phyloP scores from a whole-genome alignment of 1,140 invertebrate genomes.

The Microplitis demolitor region DNA sequence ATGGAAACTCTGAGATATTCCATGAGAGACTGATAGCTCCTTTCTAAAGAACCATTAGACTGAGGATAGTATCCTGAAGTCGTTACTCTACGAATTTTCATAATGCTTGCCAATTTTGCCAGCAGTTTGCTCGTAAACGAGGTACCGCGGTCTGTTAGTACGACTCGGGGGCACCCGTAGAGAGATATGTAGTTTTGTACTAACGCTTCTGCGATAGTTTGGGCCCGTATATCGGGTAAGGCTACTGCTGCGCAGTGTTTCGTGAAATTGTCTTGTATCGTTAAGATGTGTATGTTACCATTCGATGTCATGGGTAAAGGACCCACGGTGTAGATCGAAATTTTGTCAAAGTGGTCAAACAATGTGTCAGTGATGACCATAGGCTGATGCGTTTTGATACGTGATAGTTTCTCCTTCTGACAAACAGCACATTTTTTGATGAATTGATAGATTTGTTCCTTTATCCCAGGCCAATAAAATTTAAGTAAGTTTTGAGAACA shows the following conservation, averaged over 20 bases:
- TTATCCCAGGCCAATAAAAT: not conserved
- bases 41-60: slow-evolving; percentile 5
- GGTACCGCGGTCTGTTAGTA: slow-evolving; percentile 40
- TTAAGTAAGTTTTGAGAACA: not conserved
- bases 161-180: slow-evolving; percentile 36
- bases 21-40: not conserved
- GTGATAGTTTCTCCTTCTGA: not conserved
- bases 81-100: slow-evolving; percentile 16
- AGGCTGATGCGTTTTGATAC: not conserved
- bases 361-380: slow-evolving; percentile 11
- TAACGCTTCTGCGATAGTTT: slow-evolving; percentile 35
- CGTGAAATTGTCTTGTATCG: slow-evolving; percentile 41
- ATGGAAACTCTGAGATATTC: not conserved
- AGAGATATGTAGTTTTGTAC: slow-evolving; percentile 10
- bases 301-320: not conserved
- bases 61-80: slow-evolving; percentile 22
- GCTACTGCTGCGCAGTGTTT: slow-evolving; percentile 36
- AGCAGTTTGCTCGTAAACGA: slow-evolving; percentile 36
- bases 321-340: slow-evolving; percentile 14
- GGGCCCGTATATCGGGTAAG: slow-evolving; percentile 33
- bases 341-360: slow-evolving; percentile 25
- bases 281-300: slow-evolving; percentile 25
- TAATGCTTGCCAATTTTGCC: slow-evolving; percentile 33
- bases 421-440: not conserved
- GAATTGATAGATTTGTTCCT: not conserved